Conservation (phyloP, 2,113 vertebrate species). For the cattle (Bos taurus) region ARS-UCD2.0 NC_037330.1:116263001-116263500, state of each 20-base stretch:
- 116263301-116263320: background rate
- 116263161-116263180: accelerated
- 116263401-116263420: background rate
- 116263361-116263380: background rate
- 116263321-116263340: background rate
- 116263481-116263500: background rate
- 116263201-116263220: background rate
- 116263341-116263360: background rate
- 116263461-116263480: background rate
- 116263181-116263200: accelerated
- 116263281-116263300: accelerated
- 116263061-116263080: background rate
- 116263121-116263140: background rate
- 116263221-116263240: background rate
- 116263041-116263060: background rate
- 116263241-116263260: background rate
- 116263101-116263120: background rate
- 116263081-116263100: background rate
- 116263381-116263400: background rate
- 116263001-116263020: background rate
- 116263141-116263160: background rate
- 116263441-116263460: accelerated
- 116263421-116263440: background rate
- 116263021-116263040: background rate
- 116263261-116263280: background rate